Percentiles rank a stretch among this genome's conserved stretches.
phyloP scores from a whole-genome alignment of 2,113 vertebrate species.

The Balaeniceps rex region DNA sequence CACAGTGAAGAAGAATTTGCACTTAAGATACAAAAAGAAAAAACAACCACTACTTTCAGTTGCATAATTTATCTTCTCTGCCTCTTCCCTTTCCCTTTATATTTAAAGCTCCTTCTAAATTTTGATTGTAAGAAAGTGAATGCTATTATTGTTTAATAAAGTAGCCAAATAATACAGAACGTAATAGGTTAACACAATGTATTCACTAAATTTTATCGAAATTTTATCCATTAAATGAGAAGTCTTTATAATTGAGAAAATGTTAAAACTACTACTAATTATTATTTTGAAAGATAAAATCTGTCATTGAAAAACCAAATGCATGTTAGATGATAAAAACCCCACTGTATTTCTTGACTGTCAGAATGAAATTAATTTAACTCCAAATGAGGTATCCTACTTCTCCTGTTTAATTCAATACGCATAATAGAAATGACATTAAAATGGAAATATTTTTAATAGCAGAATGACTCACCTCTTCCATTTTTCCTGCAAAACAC shows the following conservation, averaged over 20 bases:
- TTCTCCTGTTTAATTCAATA: background rate
- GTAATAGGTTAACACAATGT: background rate
- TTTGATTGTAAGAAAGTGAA: background rate
- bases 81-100: background rate
- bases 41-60: background rate
- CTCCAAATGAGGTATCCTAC: background rate
- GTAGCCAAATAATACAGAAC: background rate
- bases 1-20: background rate
- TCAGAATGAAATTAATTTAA: conserved; percentile 2
- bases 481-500: background rate
- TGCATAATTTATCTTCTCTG: conserved; percentile 4
- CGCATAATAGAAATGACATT: background rate
- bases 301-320: background rate
- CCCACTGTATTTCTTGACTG: background rate
- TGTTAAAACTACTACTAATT: background rate
- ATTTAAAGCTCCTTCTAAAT: background rate
- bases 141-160: background rate
- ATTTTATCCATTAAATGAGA: conserved; percentile 2
- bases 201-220: conserved; percentile 3
- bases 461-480: background rate
- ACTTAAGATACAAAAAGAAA: background rate
- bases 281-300: conserved; percentile 25
- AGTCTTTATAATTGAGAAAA: conserved; percentile 1
- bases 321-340: background rate
- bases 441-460: background rate